Base-by-base conservation (phyloP, 2,888 invertebrate genomes). In the Hypena proboscidalis region DNA sequence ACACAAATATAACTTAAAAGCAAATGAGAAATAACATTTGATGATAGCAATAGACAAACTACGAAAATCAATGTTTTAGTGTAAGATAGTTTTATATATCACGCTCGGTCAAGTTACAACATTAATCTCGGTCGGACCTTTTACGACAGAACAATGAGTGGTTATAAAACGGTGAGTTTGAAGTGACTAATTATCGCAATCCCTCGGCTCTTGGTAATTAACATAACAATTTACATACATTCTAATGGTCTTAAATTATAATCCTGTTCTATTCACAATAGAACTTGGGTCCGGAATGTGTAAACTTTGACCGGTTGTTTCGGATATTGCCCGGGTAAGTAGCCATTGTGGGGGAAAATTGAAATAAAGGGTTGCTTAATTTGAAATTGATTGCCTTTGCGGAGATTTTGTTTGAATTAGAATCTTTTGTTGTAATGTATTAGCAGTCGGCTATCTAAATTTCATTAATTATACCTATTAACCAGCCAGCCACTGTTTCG, bases 151-250 rank as follows among this genome's bases (percentile, higher is more conserved):
- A 30, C 34, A 41, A 41, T 35, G 29, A 34, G 21, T 30, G 34
- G 22, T 41, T 27, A 38, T 48, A 34, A 30, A 45, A 45, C 44
- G 31, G 31, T 27, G 41, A 44, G 40, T 59, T 40, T 58, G 10
- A 25, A 42, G 41, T 64, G 65, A 60, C 50, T 64, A 60, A 60
- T 60, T 60, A 64, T 47, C 41, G 26, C 30, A 27, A 41, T 44
- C 50, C 43, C 33, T 44, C 33, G 32, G 34, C 36, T 36, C 23
- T 21, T 29, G n/a, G 35, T 60, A 56, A 70, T 74, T 70, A 74
- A 67, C 76, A 75, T 65, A 61, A 67, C 67, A 71, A 74, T 74
- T 73, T 69, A 59, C 72, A 69, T 71, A 70, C 67, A 69, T 59
- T 58, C 59, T 58, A 59, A 60, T 58, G 38, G 43, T 44, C 53